Evolutionary conservation across 2,113 vertebrate species (phyloP).

Genomic region (Oncorhynchus keta): DNA sequence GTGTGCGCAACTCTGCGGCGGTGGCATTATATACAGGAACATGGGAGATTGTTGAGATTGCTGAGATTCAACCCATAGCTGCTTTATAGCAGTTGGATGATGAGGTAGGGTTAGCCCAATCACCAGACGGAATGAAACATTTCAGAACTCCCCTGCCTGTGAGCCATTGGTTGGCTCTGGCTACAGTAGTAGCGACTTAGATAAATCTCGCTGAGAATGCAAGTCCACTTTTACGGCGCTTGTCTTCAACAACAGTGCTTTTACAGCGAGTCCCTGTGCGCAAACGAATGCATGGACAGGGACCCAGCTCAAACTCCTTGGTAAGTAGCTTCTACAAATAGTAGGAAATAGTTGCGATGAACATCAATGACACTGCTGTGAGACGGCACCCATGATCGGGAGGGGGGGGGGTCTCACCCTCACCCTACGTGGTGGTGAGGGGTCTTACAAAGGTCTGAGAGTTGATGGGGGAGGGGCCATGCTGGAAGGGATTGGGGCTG

Average conservation of each 20-base stretch:
- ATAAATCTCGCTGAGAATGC: not conserved
- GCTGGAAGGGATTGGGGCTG: constrained; percentile 83
- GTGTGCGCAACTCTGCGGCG: constrained; percentile 26
- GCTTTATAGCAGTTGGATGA: not conserved
- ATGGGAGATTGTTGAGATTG: constrained; percentile 27
- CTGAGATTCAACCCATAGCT: constrained; percentile 23
- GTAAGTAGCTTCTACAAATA: constrained; percentile 21
- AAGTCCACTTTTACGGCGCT: not conserved
- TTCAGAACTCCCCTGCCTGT: constrained; percentile 14
- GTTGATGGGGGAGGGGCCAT: constrained; percentile 70
- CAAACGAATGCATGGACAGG: not conserved
- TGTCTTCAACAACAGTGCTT: not conserved
- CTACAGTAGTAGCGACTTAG: not conserved
- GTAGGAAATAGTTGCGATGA: constrained; percentile 7
- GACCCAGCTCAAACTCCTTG: constrained; percentile 31
- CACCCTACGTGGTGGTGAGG: constrained; percentile 56
- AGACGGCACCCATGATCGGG: constrained; percentile 13
- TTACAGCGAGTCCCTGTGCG: not conserved
- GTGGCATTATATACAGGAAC: too few species aligned
- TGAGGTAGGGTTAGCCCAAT: not conserved
- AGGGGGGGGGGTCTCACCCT: constrained; percentile 26
- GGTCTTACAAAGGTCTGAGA: constrained; percentile 79
- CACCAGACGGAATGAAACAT: not conserved
- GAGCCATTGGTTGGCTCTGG: not conserved
- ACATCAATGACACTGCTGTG: constrained; percentile 11